phyloP scores from a whole-genome alignment of 1,140 invertebrate genomes.

The Lepidurus couesii region DNA sequence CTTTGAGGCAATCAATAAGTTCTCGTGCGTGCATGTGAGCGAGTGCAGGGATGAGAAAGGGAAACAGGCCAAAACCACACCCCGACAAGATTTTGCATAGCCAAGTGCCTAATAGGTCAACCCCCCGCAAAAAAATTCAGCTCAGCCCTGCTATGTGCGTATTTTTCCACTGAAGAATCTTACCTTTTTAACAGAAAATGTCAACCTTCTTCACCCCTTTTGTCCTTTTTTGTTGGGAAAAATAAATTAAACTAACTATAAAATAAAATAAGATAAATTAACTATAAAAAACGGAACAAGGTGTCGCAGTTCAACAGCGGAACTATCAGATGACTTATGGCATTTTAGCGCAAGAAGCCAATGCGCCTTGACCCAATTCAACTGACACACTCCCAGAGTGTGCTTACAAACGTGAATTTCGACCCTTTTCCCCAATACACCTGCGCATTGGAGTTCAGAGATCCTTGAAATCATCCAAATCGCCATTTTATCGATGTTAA shows the following conservation, averaged over 20 bases:
- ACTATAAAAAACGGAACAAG: no score
- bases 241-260: no score
- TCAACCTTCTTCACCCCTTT: no score
- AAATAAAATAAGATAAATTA: no score
- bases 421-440: neutral
- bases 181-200: neutral
- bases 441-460: no score
- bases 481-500: no score
- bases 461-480: no score
- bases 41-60: neutral
- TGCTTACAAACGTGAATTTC: neutral
- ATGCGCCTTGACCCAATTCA: neutral
- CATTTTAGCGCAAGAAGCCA: neutral
- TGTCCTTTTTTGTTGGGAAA: no score
- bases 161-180: neutral
- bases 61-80: neutral
- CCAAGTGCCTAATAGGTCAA: neutral
- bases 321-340: neutral
- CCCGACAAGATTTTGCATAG: neutral
- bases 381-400: neutral
- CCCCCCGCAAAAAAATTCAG: neutral
- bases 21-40: neutral
- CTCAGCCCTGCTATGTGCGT: neutral
- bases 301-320: neutral
- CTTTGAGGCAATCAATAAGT: neutral